Percentiles rank a stretch among this genome's conserved stretches.
These are phyloP conservation scores for Lithophane leautieri DNA, from an alignment of 2,888 invertebrate genomes.

Conservation along the genomic window DNA sequence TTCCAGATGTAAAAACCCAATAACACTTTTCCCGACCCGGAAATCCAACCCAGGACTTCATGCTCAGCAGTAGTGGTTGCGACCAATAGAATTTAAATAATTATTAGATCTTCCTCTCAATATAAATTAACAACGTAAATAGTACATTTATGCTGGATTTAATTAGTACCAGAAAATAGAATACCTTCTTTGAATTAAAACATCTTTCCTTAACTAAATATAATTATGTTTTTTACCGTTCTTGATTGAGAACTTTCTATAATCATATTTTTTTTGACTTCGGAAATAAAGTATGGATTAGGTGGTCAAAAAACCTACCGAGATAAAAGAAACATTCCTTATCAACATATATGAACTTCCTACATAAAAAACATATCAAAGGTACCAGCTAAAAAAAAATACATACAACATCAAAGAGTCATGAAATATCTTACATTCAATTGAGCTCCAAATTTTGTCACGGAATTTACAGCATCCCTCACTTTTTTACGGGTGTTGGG, in stretches of 20 bases:
- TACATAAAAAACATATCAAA: conserved; percentile 31
- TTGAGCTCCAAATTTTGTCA: conserved; percentile 65
- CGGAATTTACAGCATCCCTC: conserved; percentile 61
- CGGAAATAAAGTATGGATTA: neutral
- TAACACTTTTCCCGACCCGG: no score
- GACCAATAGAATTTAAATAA: no score
- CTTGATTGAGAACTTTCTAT: neutral
- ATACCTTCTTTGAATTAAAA: neutral
- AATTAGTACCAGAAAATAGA: neutral
- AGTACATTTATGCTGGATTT: neutral
- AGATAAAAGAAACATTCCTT: conserved; percentile 9
- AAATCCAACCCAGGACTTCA: no score
- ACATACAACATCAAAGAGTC: conserved; percentile 50
- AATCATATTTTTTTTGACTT: neutral
- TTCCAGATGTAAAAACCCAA: no score
- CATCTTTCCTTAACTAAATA: neutral
- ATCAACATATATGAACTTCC: conserved; percentile 31
- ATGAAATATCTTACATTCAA: conserved; percentile 67
- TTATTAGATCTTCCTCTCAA: neutral
- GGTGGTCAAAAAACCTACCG: neutral
- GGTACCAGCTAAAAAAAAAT: conserved; percentile 22
- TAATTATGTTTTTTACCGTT: neutral
- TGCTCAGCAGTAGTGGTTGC: no score
- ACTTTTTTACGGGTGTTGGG: conserved; percentile 64
- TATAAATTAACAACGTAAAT: neutral